Conservation (phyloP, 2,797 vertebrate genomes). For the Leuciscus waleckii region DNA sequence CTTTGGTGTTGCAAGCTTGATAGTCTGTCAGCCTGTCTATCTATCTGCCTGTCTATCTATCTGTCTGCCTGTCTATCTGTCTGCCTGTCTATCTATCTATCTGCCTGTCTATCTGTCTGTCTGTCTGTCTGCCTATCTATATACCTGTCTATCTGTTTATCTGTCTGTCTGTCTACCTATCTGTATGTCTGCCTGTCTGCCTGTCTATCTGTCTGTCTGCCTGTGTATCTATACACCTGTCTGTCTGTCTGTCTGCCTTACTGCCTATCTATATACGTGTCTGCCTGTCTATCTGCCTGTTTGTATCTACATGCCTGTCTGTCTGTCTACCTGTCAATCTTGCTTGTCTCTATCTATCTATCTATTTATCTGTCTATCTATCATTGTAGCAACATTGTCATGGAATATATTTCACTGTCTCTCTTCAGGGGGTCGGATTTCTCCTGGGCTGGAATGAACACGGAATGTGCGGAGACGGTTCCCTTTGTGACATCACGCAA, state of each 20-base stretch:
- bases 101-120: fast-evolving
- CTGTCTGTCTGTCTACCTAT: fast-evolving
- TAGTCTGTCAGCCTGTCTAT: no score
- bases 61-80: no score
- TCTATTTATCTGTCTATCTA: no score
- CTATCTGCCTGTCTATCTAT: fast-evolving
- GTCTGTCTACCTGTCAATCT: fast-evolving
- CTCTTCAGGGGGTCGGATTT: slow-evolving; percentile 80
- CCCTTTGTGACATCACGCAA: slow-evolving; percentile 73
- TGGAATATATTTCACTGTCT: slow-evolving; percentile 33
- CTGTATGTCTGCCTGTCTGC: no score
- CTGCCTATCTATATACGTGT: no score
- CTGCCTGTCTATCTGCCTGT: no score
- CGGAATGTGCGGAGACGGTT: slow-evolving; percentile 92
- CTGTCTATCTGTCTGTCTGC: background rate
- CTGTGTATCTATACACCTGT: fast-evolving
- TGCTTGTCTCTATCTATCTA: fast-evolving
- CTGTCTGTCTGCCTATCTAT: fast-evolving
- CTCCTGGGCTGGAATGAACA: slow-evolving; percentile 98
- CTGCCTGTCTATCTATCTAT: fast-evolving
- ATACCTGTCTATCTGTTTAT: no score
- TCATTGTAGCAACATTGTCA: background rate
- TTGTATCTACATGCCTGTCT: no score
- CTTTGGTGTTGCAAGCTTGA: background rate
- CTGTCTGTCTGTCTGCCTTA: no score